phyloP scores from a whole-genome alignment of 2,888 invertebrate genomes.

The Hirudinaria manillensis region DNA sequence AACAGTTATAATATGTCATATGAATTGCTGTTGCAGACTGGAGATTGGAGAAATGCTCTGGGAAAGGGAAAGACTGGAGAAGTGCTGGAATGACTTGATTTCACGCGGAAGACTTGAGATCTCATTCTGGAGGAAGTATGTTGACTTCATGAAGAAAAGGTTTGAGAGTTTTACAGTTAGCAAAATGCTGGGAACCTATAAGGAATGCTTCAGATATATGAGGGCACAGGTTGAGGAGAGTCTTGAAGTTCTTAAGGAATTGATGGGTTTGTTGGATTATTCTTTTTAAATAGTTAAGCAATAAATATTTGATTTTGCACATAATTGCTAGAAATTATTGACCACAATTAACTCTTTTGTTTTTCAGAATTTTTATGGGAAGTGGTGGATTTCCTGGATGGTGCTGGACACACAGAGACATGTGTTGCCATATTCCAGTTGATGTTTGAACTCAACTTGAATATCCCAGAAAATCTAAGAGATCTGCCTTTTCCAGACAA shows the following conservation, averaged over 20 bases:
- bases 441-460: slow-evolving; percentile 23
- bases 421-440: slow-evolving; percentile 22
- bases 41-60: slow-evolving; percentile 17
- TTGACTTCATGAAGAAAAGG: not conserved
- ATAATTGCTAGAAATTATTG: not conserved
- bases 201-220: slow-evolving; percentile 2
- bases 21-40: not conserved
- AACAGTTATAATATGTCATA: not conserved
- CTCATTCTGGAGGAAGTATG: not conserved
- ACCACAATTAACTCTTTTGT: too few species aligned
- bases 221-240: not conserved
- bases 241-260: not conserved
- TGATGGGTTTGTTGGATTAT: not conserved
- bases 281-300: not conserved
- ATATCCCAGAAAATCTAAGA: not conserved
- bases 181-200: slow-evolving; percentile 5
- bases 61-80: slow-evolving; percentile 7
- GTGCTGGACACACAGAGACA: slow-evolving; percentile 18
- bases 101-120: not conserved
- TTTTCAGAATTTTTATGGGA: slow-evolving; percentile 13
- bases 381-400: slow-evolving; percentile 18
- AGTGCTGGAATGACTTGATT: slow-evolving; percentile 8
- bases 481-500: slow-evolving; percentile 17
- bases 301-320: not conserved
- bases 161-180: slow-evolving; percentile 2